Evolutionary conservation across 2,113 vertebrate species (phyloP).

Genomic region (Chauna torquata): DNA sequence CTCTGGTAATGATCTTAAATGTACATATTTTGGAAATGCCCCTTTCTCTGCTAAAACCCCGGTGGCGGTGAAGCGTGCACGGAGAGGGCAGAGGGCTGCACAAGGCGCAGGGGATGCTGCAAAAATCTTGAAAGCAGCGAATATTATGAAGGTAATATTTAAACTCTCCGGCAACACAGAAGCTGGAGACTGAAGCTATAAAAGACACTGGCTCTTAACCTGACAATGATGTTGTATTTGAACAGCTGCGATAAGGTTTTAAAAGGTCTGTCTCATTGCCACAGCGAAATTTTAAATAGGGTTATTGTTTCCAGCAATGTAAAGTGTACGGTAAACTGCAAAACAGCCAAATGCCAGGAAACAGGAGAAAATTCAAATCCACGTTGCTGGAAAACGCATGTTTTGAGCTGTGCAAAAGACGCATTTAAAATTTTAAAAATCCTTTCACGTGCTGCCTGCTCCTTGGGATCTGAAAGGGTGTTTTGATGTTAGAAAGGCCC

Average conservation of each 20-base stretch:
- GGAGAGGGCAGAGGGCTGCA: background rate
- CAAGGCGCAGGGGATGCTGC: background rate
- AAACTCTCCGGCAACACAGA: slow-evolving; percentile 45
- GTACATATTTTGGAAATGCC: background rate
- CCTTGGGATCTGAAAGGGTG: background rate
- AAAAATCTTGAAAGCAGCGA: background rate
- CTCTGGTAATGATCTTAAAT: slow-evolving; percentile 60
- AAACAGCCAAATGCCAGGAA: slow-evolving; percentile 58
- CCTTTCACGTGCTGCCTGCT: slow-evolving; percentile 36
- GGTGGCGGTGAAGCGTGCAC: background rate
- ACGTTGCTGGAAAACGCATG: background rate
- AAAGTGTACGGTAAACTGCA: slow-evolving; percentile 52
- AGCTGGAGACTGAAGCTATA: slow-evolving; percentile 58
- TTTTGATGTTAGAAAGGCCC: slow-evolving; percentile 9
- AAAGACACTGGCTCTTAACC: slow-evolving; percentile 82
- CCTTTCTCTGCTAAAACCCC: background rate
- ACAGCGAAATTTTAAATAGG: slow-evolving; percentile 77
- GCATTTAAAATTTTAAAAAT: background rate
- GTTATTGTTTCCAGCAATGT: slow-evolving; percentile 75
- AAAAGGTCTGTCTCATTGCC: slow-evolving; percentile 86
- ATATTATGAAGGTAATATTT: slow-evolving; percentile 63
- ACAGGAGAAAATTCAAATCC: slow-evolving; percentile 23
- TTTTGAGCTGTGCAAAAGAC: background rate
- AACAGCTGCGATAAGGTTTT: slow-evolving; percentile 85
- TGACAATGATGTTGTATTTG: slow-evolving; percentile 91